A percentile compares a stretch with the other conserved stretches of the same genome.
These are phyloP conservation scores for Chorisops tibialis DNA, from an alignment of 2,888 invertebrate species.

Conservation along the genomic window DNA sequence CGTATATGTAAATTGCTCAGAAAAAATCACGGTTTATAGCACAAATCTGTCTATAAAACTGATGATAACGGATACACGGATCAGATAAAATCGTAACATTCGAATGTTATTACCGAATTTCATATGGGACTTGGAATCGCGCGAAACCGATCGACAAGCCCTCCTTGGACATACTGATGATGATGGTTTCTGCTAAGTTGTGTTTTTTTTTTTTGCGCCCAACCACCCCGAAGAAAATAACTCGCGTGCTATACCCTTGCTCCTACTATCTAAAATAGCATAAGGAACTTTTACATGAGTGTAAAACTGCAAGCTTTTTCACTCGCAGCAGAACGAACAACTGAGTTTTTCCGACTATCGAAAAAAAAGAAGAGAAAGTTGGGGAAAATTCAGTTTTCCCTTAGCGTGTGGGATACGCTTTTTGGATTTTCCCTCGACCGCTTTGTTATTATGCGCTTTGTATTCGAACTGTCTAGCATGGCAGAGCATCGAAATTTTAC, in stretches of 20 bases:
- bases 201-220: conserved; percentile 21
- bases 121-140: neutral
- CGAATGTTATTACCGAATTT: neutral
- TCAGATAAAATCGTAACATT: neutral
- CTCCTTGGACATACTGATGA: conserved; percentile 29
- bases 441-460: no score
- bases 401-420: no score
- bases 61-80: no score
- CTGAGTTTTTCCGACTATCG: neutral
- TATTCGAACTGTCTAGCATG: no score
- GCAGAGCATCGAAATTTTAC: no score
- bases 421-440: no score
- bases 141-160: conserved; percentile 25
- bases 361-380: neutral
- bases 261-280: conserved; percentile 6
- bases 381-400: neutral
- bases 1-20: no score
- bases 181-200: conserved; percentile 23
- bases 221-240: conserved; percentile 12
- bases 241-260: conserved; percentile 12
- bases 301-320: conserved; percentile 6
- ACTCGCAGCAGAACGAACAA: no score
- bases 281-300: conserved; percentile 18
- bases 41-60: no score
- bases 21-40: no score